Percentiles rank a stretch among this genome's conserved stretches.
Conservation (phyloP, 2,113 vertebrate genomes). For the Corythornis vintsioides region DNA sequence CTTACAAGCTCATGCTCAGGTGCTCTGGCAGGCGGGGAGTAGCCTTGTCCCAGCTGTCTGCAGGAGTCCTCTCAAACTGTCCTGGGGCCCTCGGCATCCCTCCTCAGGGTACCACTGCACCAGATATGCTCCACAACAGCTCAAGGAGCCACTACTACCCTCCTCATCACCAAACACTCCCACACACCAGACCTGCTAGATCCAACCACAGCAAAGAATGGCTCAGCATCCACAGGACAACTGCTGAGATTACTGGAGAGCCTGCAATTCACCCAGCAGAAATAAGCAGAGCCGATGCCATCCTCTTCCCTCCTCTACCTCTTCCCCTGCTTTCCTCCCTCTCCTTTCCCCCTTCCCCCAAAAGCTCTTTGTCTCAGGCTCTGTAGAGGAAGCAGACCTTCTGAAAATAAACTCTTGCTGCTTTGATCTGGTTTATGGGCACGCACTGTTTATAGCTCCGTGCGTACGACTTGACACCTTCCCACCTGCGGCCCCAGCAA, state of each 20-base stretch:
- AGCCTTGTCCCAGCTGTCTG: not conserved
- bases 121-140: fast-evolving
- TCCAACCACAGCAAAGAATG: not conserved
- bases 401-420: constrained; percentile 68
- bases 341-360: not conserved
- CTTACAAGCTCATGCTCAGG: not conserved
- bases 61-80: fast-evolving
- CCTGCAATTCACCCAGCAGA: not conserved
- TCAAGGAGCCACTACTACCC: fast-evolving
- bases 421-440: constrained; percentile 83
- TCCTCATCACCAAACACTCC: fast-evolving
- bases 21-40: not conserved
- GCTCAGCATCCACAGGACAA: not conserved
- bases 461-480: constrained; percentile 74
- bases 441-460: constrained; percentile 75
- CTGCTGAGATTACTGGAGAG: fast-evolving
- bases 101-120: fast-evolving
- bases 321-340: not conserved
- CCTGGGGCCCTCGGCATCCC: not conserved
- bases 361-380: constrained; percentile 58
- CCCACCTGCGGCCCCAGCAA: constrained; percentile 72
- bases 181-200: fast-evolving
- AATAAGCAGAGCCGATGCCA: fast-evolving
- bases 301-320: not conserved
- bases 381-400: constrained; percentile 72